Evolutionary conservation across 1,140 invertebrate genomes (phyloP).

Genomic region (Drosophila biarmipes): DNA sequence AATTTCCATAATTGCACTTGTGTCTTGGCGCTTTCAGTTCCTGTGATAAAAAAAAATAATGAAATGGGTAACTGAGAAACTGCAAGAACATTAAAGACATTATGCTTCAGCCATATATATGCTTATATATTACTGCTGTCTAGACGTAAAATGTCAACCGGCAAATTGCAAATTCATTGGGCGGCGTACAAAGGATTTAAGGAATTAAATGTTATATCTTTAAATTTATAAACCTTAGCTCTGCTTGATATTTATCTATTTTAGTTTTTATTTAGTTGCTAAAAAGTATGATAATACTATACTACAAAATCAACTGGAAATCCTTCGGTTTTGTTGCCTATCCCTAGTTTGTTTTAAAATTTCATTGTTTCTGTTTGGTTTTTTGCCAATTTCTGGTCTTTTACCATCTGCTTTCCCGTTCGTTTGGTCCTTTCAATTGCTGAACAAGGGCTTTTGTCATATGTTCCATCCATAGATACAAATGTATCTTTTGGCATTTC

Average conservation of each 20-base stretch:
- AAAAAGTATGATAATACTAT: no score
- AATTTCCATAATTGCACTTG: constrained; percentile 79
- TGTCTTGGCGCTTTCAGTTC: constrained; percentile 59
- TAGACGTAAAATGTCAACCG: constrained; percentile 32
- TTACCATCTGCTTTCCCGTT: constrained; percentile 2
- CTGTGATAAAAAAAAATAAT: background rate
- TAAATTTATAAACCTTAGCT: no score
- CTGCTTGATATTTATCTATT: no score
- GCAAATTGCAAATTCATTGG: constrained; percentile 9
- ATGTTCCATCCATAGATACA: constrained; percentile 27
- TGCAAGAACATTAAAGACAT: constrained; percentile 45
- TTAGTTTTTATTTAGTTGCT: no score
- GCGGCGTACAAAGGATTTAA: background rate
- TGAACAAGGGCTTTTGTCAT: constrained; percentile 39
- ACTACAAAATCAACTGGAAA: no score
- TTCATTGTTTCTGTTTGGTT: background rate
- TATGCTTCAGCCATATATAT: constrained; percentile 23
- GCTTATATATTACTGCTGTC: constrained; percentile 1
- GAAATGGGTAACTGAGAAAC: constrained; percentile 1
- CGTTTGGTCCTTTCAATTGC: constrained; percentile 23
- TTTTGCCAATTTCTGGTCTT: background rate
- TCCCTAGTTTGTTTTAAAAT: background rate
- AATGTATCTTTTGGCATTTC: constrained; percentile 36
- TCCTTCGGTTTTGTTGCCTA: background rate
- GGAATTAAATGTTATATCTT: background rate